Percentiles rank a stretch among this genome's conserved stretches.
These are phyloP conservation scores for Apeira syringaria DNA, from an alignment of 2,888 invertebrate genomes.

Conservation along the genomic window DNA sequence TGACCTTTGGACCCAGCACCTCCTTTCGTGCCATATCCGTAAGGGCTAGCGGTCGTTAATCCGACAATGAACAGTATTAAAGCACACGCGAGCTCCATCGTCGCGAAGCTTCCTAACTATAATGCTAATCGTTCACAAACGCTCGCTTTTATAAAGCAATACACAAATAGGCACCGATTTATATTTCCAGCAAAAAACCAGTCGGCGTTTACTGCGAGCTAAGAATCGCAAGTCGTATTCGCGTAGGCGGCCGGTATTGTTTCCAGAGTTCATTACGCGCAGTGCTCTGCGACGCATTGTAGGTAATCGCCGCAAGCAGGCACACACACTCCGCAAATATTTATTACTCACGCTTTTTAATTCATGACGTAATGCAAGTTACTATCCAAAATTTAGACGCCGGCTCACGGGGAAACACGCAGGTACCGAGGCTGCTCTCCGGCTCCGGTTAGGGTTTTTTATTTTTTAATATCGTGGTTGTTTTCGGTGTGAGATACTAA, in stretches of 20 bases:
- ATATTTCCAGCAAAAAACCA: constrained; percentile 71
- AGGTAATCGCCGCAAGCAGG: constrained; percentile 37
- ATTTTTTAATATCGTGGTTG: too few species aligned
- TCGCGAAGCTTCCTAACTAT: constrained; percentile 67
- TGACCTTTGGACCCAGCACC: constrained; percentile 67
- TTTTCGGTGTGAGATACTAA: too few species aligned
- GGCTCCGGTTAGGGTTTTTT: constrained; percentile 37
- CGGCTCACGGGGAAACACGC: constrained; percentile 43
- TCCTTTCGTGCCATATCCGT: constrained; percentile 70
- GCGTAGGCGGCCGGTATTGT: constrained; percentile 60
- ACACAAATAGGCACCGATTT: constrained; percentile 69
- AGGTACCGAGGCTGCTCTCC: constrained; percentile 28
- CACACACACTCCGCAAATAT: constrained; percentile 39
- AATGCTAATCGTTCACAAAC: constrained; percentile 60
- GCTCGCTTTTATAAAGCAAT: constrained; percentile 76
- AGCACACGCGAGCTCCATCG: constrained; percentile 71
- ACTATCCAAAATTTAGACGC: constrained; percentile 23
- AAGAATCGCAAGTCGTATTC: constrained; percentile 64
- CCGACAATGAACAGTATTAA: constrained; percentile 55
- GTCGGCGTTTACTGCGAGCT: constrained; percentile 71
- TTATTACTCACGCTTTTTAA: constrained; percentile 47
- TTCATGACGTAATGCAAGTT: constrained; percentile 17
- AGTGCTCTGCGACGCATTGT: constrained; percentile 42
- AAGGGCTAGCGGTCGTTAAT: constrained; percentile 58
- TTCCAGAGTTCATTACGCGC: constrained; percentile 52